Evolutionary conservation across 1,140 invertebrate genomes (phyloP), one percentile per base, ranked within the genome.

Genomic region (Hermetia illucens): DNA sequence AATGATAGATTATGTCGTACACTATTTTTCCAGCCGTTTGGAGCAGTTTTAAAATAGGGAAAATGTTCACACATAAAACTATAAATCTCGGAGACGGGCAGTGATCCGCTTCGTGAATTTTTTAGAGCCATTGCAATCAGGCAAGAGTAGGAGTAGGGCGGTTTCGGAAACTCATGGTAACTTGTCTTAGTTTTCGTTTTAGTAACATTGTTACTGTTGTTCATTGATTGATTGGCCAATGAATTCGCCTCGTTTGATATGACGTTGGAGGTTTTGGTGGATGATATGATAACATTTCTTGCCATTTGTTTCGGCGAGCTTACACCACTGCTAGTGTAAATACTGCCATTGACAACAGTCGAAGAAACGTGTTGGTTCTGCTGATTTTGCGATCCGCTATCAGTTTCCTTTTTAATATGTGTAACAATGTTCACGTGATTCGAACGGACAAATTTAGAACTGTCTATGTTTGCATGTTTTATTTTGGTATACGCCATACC

Each of bases 1-100:
- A 96, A 62, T 43, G 89, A 94, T 33, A 96, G 64, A 66, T 96
- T 96, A 58, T 96, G 93, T 43, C 92, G 70, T 1, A 96, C 92
- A 2, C 90, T 94, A 61, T 95, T 96, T 66, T 97, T 97, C 92
- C 92, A 97, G 13, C 91, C 92, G 58, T 85, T 91, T 27, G 91
- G 90, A 3, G 92, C 92, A 8, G 89, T 94, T 68, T 92, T 92
- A 60, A 95, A 97, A 61, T 95, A 96, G 2, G 92, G 92, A 59
- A 96, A 97, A 61, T 97, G 91, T 64, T 92, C 84, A 63, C 87
- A 96, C 81, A 97, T 95, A 58, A 97, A 97, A 60, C 89, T 93
- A 61, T 97, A 98, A 44, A 98, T 98, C 68, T 97, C 93, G 5
- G 91, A 94, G 5, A 98, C 93, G 2, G 93, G 93, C 48, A 98